Base-by-base conservation (phyloP, 64 coral and sea anemone genomes). In the Pocillopora verrucosa region DNA sequence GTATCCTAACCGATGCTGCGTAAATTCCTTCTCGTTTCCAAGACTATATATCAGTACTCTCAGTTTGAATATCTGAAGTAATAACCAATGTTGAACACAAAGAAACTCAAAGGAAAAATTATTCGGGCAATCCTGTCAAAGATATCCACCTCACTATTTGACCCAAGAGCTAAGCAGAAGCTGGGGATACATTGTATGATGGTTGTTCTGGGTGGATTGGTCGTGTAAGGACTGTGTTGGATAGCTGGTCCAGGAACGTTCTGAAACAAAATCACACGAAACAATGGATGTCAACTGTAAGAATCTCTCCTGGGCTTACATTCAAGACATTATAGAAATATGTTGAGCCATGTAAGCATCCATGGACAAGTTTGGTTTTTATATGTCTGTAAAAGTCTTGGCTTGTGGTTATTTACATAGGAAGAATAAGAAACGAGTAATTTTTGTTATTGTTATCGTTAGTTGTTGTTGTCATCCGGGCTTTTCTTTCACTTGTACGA, bases 101-200 rank as follows among this genome's bases (percentile, higher is more conserved):
- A 68, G 57, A 92, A 92, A 58, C 60, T 79, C 13, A 87, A 87
- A 9, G 90, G 90, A 30, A 92, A 92, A 11, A 92, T 12, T 4
- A 92, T 74, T 20, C 90, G 73, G 10, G 90, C 90, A 76, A 92
- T 78, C 15, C 90, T 84, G 83, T 92, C 90, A 25, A 92, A 92
- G 1, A 92, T 80, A 59, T 92, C 90, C 45, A 92, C 90, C 70
- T 87, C 84, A 36, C 58, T 61, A 34, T 87, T 67, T 10, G 75
- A 38, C 11, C 35, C 56, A 9, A 80, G 36, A 11, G 59, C 12
- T 22, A 76, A 61, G 26, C 89, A 91, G 30, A 80, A 25, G 5
- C 62, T 58, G 1, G 88, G 88, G 65, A 89, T 78, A 37, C 82
- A 92, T 10, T 79, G 73, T 5, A 80, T 11, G 61, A 87, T 69